Evolutionary conservation across 53 echinoderm and acorn worm genomes (phyloP), one percentile per base, ranked within the genome.

Genomic region (Actinopyga echinites): DNA sequence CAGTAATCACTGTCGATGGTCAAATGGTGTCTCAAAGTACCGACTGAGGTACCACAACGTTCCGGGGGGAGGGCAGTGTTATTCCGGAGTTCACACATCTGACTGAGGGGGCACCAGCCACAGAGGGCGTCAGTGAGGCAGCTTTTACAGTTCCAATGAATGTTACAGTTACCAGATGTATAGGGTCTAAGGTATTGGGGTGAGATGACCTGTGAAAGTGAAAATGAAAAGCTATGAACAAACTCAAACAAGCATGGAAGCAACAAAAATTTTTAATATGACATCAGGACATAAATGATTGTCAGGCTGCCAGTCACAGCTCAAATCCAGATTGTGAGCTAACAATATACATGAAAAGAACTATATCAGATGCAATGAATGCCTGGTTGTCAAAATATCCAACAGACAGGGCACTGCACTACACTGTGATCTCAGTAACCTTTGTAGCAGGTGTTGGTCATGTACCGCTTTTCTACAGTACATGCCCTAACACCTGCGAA

Each of bases 71-170:
- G 65, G 22, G 81, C 75, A 5, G 91, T 79, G 22, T 86, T 83
- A 34, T 83, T 78, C 25, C 96, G 83, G 9, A 78, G 42, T 71
- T 91, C 89, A 68, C 96, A 95, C 0, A 87, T 95, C 12, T 75
- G 52, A 34, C 89, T 95, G 36, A 84, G 71, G 1, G 96, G 91
- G 40, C 93, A 95, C 96, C 96, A 95, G 63, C 96, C 96, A 52
- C 96, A 95, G 0, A 89, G 68, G 8, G 67, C 38, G 30, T 95
- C 96, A 1, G 91, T 91, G 62, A 95, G 86, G 36, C 95, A 95
- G 34, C 91, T 91, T 8, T 80, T 62, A 67, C 95, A 95, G n/a
- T 85, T 93, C 65, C 66, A 35, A 80, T 93, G 90, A 17, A 64
- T 20, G 9, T 79, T 69, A 74, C 95, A 95, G 80, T 71, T 54